These are phyloP conservation scores for Rhizomys pruinosus DNA, from an alignment of 2,113 vertebrate genomes.

Conservation along the genomic window DNA sequence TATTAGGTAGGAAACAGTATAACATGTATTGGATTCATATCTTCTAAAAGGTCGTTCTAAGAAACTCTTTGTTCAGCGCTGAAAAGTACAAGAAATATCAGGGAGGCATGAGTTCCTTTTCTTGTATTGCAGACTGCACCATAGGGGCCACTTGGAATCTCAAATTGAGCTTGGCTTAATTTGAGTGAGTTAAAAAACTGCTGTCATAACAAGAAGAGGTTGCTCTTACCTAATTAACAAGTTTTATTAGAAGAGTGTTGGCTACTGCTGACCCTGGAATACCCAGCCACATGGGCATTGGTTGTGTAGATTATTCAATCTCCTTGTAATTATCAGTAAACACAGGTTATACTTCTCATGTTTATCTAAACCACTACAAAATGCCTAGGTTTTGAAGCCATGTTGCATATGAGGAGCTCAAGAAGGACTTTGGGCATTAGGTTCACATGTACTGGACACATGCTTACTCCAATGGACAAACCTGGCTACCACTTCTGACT, in stretches of 20 bases:
- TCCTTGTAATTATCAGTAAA: slow-evolving; percentile 39
- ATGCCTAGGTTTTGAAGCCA: slow-evolving; percentile 20
- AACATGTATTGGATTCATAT: neutral
- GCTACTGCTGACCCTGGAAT: neutral
- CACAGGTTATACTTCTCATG: slow-evolving; percentile 41
- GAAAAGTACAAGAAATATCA: neutral
- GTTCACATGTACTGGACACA: slow-evolving; percentile 21
- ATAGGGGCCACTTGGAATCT: slow-evolving; percentile 29
- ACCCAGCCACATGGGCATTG: neutral
- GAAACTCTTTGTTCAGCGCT: neutral
- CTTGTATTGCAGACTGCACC: neutral
- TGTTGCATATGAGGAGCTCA: neutral
- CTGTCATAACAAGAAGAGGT: slow-evolving; percentile 50
- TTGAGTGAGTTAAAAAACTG: slow-evolving; percentile 8
- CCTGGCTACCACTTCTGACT: neutral
- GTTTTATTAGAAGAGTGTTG: neutral
- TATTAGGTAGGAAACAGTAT: neutral
- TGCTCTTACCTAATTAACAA: slow-evolving; percentile 46
- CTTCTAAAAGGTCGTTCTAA: neutral
- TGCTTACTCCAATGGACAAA: neutral
- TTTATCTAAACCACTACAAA: slow-evolving; percentile 3
- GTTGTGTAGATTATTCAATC: slow-evolving; percentile 25
- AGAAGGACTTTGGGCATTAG: slow-evolving; percentile 18
- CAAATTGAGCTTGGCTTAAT: slow-evolving; percentile 47
- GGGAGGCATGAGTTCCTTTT: neutral